Percentiles rank a stretch among this genome's conserved stretches.
These are phyloP conservation scores for Drosophila bocqueti DNA, from an alignment of 1,140 invertebrate genomes.

Conservation along the genomic window DNA sequence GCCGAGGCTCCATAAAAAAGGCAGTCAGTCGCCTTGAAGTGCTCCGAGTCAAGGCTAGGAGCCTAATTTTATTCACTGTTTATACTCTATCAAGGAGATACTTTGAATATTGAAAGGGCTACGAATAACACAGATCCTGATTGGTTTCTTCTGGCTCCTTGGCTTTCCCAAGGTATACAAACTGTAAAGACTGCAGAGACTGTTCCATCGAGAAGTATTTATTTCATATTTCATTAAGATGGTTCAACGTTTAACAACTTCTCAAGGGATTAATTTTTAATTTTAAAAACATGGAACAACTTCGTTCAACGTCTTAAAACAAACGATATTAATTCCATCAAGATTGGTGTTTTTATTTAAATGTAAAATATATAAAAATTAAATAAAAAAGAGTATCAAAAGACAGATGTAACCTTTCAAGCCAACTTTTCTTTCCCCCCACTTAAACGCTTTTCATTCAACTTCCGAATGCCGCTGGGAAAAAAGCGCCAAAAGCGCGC, in stretches of 20 bases:
- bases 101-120: not conserved
- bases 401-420: not conserved
- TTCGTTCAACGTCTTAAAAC: too few species aligned
- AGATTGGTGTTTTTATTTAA: too few species aligned
- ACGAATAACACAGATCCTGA: not conserved
- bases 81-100: not conserved
- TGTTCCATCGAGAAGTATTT: not conserved
- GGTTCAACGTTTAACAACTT: too few species aligned
- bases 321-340: too few species aligned
- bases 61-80: slow-evolving; percentile 19
- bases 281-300: too few species aligned
- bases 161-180: not conserved
- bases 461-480: slow-evolving; percentile 56
- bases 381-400: not conserved
- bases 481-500: slow-evolving; percentile 43
- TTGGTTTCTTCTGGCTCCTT: not conserved
- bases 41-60: slow-evolving; percentile 29
- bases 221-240: not conserved
- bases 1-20: not conserved
- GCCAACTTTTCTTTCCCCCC: slow-evolving; percentile 14
- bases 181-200: not conserved
- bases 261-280: too few species aligned
- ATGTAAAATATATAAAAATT: too few species aligned
- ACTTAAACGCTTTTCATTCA: slow-evolving; percentile 44
- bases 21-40: slow-evolving; percentile 36